Percentiles rank a stretch among this genome's conserved stretches.
These are phyloP conservation scores for Dromiciops gliroides DNA, from an alignment of 2,113 vertebrate genomes.

Conservation along the genomic window DNA sequence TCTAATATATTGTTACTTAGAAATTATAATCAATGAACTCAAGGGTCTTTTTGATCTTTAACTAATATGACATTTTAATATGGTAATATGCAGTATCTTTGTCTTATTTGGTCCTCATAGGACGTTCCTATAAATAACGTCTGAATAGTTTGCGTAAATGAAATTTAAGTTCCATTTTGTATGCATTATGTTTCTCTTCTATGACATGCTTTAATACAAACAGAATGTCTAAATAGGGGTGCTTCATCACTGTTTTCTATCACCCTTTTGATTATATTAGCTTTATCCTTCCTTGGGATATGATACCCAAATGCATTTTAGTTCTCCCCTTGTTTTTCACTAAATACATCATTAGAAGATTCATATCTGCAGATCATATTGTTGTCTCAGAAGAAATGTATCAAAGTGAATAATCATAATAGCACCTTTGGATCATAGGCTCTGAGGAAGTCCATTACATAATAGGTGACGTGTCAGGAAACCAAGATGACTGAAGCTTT, in stretches of 20 bases:
- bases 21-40: not conserved
- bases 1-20: too few relatives aligned
- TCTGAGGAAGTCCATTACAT: conserved; percentile 64
- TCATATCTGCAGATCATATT: conserved; percentile 26
- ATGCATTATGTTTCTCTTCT: conserved; percentile 21
- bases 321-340: conserved; percentile 47
- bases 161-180: conserved; percentile 25
- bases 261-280: conserved; percentile 31
- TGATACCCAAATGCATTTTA: not conserved
- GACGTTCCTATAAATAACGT: conserved; percentile 37
- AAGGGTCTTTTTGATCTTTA: conserved; percentile 16
- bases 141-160: conserved; percentile 2
- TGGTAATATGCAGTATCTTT: not conserved
- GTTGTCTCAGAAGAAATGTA: conserved; percentile 21
- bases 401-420: conserved; percentile 48
- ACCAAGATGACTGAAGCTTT: conserved; percentile 43
- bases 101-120: not conserved
- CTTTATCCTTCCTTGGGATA: conserved; percentile 58
- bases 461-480: conserved; percentile 59
- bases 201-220: conserved; percentile 5
- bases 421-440: conserved; percentile 38
- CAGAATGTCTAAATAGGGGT: conserved; percentile 26
- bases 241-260: conserved; percentile 33
- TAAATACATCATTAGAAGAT: conserved; percentile 58
- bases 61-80: not conserved